Base-by-base conservation (phyloP, 1,140 invertebrate genomes). In the Heterodera schachtii region DNA sequence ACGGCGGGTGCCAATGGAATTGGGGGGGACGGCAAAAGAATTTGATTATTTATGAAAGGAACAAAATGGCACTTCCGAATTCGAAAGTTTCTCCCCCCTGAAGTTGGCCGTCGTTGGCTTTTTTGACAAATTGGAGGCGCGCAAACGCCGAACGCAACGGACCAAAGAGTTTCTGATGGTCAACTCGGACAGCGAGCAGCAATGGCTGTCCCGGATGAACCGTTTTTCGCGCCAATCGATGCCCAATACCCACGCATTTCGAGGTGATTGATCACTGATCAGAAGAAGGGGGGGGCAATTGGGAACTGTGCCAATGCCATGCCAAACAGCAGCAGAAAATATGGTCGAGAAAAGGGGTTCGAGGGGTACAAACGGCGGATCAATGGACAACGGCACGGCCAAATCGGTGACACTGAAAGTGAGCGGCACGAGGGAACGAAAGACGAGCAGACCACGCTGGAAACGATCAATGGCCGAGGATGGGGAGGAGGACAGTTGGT, bases 91-190 rank as follows among this genome's bases (percentile, higher is more conserved):
- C 6, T 52, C 49, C 49, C 49, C 16, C 57, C 57, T 19, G 67
- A 60, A 87, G 86, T 71, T 89, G 11, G 87, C 88, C 13, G 84
- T 89, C 7, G 87, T 89, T 13, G 87, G 87, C n/a, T 89, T 90
- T 60, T 88, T 85, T 41, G 87, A 89, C 71, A 90, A 90, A 82
- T 44, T 89, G 52, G 87, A 89, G 70, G 84, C 87, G 11, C 87
- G 84, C 49, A 57, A 87, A 43, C 74, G 87, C 49, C 80, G 88
- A 47, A 79, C 80, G 4, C 75, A 84, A 69, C 11, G 86, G 67
- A 80, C 79, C 2, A 83, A 87, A 57, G 87, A 90, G 75, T 80
- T 87, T 52, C 49, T 84, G 13, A 79, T 88, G 84, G 57, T 88
- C 74, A 67, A 80, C 41, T 85, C 83, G 3, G 87, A 86, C 57